Evolutionary conservation across 2,113 vertebrate genomes (phyloP), one percentile per base, ranked within the genome.

Genomic region (Emydura subglobosa): DNA sequence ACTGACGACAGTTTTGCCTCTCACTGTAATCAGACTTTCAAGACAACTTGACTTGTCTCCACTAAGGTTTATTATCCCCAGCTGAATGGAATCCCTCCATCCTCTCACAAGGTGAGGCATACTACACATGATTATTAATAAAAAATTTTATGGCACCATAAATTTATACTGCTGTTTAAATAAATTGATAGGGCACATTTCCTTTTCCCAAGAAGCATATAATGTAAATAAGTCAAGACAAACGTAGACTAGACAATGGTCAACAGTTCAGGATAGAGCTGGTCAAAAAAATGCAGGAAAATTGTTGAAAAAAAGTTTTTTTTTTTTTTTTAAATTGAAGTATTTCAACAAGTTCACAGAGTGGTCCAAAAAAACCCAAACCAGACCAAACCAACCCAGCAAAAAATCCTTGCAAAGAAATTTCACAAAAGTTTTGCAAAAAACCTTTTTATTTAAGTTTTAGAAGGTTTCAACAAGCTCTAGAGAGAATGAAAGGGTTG

Each of bases 111-210:
- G 53, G 29, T n/a, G 82, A 76, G 39, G 78, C 0, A 0, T 19
- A 68, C 16, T 17, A 16, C 31, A 68, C 61, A 68, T n/a, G 34
- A 68, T n/a, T 68, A 68, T 68, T 68, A n/a, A 68, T 19, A 68
- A n/a, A 68, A 34, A n/a, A n/a, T 19, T 68, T 1, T 21, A 19
- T 10, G 61, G 34, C 34, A 68, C 29, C 5, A 49, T 76, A 24
- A 3, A n/a, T 50, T 42, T 3, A 49, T 16, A 72, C 10, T 0
- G 0, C 34, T 5, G 5, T 9, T 84, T 44, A 27, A 25, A 59
- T 7, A 25, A 13, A 2, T 16, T 0, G 59, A 29, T 5, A 10
- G 44, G 22, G 74, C 51, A 17, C 3, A 0, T 10, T 2, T 0
- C 61, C 57, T 59, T 44, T 22, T 3, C 42, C 74, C 82, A 25